phyloP scores from a whole-genome alignment of 1,140 invertebrate species.

The Mizuhopecten yessoensis region DNA sequence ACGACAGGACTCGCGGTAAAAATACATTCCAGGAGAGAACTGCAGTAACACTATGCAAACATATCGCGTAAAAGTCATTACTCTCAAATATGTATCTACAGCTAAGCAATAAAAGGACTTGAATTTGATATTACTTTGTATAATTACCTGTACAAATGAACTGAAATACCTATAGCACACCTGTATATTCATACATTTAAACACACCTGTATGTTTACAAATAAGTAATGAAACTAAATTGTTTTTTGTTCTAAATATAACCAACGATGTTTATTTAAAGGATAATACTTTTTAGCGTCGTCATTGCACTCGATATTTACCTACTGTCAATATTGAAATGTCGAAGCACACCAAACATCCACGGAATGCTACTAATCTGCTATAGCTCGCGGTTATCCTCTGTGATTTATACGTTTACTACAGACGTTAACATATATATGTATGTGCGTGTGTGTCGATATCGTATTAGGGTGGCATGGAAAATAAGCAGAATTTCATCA shows the following conservation, averaged over 20 bases:
- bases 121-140: not conserved
- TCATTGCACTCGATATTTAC: conserved; percentile 9
- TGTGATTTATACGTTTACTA: not conserved
- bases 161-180: conserved; percentile 4
- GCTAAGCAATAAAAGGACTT: not conserved
- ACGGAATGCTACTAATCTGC: not conserved
- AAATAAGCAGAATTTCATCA: no score
- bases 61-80: not conserved
- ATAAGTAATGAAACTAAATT: conserved; percentile 40
- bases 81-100: not conserved
- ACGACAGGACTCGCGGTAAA: no score
- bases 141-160: not conserved
- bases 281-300: conserved; percentile 6
- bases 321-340: conserved; percentile 13
- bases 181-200: conserved; percentile 14
- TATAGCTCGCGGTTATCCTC: not conserved
- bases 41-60: no score
- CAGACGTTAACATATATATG: not conserved
- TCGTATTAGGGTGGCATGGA: no score
- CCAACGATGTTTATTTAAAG: conserved; percentile 7
- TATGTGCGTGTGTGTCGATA: no score
- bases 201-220: conserved; percentile 38
- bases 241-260: conserved; percentile 34
- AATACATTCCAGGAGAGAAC: no score
- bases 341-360: not conserved